phyloP scores from a whole-genome alignment of 2,797 vertebrate species.

The Tarsius wallacei region DNA sequence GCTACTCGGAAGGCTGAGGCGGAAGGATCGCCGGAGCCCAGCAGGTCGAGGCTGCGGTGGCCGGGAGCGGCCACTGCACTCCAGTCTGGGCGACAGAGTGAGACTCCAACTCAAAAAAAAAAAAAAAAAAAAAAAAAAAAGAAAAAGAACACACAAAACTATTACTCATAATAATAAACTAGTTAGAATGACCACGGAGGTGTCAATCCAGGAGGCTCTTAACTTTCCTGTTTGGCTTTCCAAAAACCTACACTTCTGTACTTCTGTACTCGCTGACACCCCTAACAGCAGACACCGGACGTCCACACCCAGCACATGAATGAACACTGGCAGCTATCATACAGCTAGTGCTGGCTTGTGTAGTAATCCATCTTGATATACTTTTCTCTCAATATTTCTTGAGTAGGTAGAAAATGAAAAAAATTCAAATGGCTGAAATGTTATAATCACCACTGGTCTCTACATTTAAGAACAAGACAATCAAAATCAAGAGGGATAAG shows the following conservation, averaged over 20 bases:
- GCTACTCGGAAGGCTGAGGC: no score
- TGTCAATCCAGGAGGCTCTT: not conserved
- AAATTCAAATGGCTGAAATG: conserved; percentile 4
- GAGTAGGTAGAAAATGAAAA: not conserved
- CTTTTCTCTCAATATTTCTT: conserved; percentile 55
- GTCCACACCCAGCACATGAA: not conserved
- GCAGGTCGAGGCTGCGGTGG: no score
- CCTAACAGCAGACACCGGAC: not conserved
- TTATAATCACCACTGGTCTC: not conserved
- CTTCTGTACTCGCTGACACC: not conserved
- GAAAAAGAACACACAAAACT: conserved; percentile 24
- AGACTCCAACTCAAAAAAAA: no score
- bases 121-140: not conserved
- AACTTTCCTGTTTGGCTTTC: not conserved
- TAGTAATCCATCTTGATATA: not conserved
- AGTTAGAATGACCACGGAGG: not conserved
- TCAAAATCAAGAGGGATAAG: not conserved
- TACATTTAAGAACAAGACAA: conserved; percentile 35
- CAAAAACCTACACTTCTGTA: not conserved
- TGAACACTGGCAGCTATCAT: not conserved
- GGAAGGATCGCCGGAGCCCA: no score
- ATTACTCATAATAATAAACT: conserved; percentile 5
- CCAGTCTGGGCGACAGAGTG: no score
- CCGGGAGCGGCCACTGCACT: no score
- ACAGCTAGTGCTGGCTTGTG: not conserved